Conservation (phyloP, 2,888 invertebrate genomes). For the Chymomyza caudatula region DNA sequence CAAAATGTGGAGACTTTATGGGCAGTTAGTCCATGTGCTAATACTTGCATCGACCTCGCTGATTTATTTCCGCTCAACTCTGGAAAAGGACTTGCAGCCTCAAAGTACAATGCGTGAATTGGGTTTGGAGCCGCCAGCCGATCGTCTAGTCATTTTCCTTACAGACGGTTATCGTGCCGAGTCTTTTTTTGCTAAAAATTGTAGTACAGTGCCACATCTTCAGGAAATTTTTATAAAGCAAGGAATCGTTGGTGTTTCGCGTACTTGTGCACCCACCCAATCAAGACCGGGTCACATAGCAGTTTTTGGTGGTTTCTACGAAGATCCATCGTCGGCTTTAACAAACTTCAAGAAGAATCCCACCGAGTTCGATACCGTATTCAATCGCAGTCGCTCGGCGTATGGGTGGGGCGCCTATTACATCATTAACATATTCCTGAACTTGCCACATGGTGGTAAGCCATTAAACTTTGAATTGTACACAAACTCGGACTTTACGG, state of each 20-base stretch:
- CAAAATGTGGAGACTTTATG: conserved; percentile 73
- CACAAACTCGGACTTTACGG: conserved; percentile 86
- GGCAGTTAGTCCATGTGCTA: conserved; percentile 84
- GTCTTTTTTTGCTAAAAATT: conserved; percentile 81
- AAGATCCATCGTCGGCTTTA: conserved; percentile 96
- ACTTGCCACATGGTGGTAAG: conserved; percentile 78
- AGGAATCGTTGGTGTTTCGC: conserved; percentile 85
- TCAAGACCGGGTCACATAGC: conserved; percentile 98
- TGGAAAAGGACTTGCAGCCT: conserved; percentile 80
- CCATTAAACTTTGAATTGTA: conserved; percentile 78
- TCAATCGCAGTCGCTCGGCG: conserved; percentile 90
- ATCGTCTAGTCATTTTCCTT: conserved; percentile 90
- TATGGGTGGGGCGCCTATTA: conserved; percentile 98
- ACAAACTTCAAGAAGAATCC: conserved; percentile 97
- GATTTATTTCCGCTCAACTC: conserved; percentile 93
- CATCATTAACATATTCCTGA: conserved; percentile 92
- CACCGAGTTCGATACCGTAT: conserved; percentile 96
- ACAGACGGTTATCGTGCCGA: conserved; percentile 97
- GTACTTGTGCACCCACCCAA: conserved; percentile 95
- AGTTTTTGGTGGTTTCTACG: conserved; percentile 92
- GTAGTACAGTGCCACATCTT: conserved; percentile 59
- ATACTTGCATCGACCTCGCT: conserved; percentile 91
- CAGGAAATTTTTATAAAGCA: conserved; percentile 53
- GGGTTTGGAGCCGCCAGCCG: conserved; percentile 79
- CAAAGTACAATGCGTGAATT: conserved; percentile 24